Conservation (phyloP, 1,140 invertebrate species). For the Schlechtendalia chinensis region DNA sequence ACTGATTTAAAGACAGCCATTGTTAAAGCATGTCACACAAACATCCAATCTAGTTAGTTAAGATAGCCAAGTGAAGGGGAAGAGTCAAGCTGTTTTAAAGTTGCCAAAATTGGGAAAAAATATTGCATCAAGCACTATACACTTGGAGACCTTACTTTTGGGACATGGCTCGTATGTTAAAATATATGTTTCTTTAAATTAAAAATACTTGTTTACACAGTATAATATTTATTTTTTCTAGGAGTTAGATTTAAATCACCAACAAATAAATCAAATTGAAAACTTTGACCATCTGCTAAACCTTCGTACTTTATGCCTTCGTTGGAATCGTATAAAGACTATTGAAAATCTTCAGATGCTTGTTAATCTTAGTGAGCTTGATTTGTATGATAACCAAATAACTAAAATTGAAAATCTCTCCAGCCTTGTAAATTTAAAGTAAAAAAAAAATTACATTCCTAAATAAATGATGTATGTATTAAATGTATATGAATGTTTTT, state of each 20-base stretch:
- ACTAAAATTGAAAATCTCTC: constrained; percentile 86
- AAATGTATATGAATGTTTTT: too few relatives aligned
- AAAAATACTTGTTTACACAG: too few relatives aligned
- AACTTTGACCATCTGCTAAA: constrained; percentile 73
- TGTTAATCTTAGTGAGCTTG: constrained; percentile 77
- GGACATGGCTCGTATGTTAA: too few relatives aligned
- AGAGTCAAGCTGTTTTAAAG: too few relatives aligned
- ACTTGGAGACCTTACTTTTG: too few relatives aligned
- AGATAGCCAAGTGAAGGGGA: too few relatives aligned
- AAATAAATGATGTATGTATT: not conserved
- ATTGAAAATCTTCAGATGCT: constrained; percentile 83
- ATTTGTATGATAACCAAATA: constrained; percentile 97
- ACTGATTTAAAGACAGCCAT: too few relatives aligned
- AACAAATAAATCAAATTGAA: constrained; percentile 75
- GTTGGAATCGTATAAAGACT: constrained; percentile 94
- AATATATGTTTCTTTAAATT: too few relatives aligned
- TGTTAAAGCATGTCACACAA: too few relatives aligned
- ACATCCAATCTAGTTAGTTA: too few relatives aligned
- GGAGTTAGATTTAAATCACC: constrained; percentile 86
- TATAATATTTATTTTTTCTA: constrained; percentile 53
- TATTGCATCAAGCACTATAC: too few relatives aligned
- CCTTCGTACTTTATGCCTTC: constrained; percentile 77
- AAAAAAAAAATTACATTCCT: constrained; percentile 57
- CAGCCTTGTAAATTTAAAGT: constrained; percentile 84
- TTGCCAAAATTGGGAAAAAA: too few relatives aligned